Evolutionary conservation across 2,113 vertebrate species (phyloP), one percentile per base, ranked within the genome.

Genomic region (Oryzias celebensis): DNA sequence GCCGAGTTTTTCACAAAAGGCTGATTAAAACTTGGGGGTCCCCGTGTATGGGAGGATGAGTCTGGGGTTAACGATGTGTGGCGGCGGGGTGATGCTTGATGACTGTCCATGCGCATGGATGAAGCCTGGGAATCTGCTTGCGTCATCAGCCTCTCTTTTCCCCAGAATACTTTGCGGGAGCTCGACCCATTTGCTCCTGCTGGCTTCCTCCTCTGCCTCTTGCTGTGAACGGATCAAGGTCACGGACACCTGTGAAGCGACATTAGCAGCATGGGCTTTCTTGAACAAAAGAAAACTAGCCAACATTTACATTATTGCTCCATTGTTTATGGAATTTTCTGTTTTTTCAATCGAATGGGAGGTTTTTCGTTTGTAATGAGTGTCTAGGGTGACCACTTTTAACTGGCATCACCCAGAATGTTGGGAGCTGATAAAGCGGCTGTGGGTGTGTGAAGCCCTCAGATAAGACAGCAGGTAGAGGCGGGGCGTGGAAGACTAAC

Each of bases 51-150:
- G 48, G n/a, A 18, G 54, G 62, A 41, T 6, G 66, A 66, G 59
- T 52, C 47, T 28, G 58, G 50, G 68, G 62, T 65, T 81, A 81
- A 83, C 58, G 50, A 71, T 62, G 52, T 48, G 45, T 63, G 71
- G 71, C 73, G 75, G 75, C 20, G 14, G 26, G 53, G 53, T 44
- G 73, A 78, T 70, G 82, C 58, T 64, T 44, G 58, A 71, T 77
- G 71, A 75, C 77, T 67, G 66, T 58, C 73, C 59, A 17, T 62
- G 68, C 67, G 90, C 86, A 78, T 88, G 89, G 87, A 88, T 90
- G 88, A 54, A 83, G 59, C 57, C 63, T 66, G 81, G 82, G 90
- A 91, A 92, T 92, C 82, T 85, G 83, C 70, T 73, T 66, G 43
- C 78, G 59, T 90, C 83, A 86, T 77, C 50, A 20, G 44, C 57